Evolutionary conservation across 2,113 vertebrate species (phyloP), one percentile per base, ranked within the genome.

Genomic region (Hoplias malabaricus): DNA sequence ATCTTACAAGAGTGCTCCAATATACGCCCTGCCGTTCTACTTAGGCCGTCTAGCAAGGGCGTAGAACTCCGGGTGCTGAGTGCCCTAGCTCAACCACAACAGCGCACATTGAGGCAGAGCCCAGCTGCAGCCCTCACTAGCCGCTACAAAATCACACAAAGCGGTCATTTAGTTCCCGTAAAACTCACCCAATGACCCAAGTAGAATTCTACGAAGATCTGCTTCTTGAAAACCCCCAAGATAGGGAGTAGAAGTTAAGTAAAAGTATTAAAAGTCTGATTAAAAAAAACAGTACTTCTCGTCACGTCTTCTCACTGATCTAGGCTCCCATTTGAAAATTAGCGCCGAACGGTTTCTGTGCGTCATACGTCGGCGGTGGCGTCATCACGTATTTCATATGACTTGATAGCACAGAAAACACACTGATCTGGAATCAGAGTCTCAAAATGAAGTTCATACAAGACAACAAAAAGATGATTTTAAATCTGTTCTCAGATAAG

Each of bases 321-420:
- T 69, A 21, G 65, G 36, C n/a, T 27, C 59, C 69, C 73, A 38
- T 93, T 93, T 93, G 89, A 93, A 93, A 91, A 86, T 90, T 90
- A 89, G 92, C 92, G 92, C 92, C 89, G 84, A 83, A 88, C 87
- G 86, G 89, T 91, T 91, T 88, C 8, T 7, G 43, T 10, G 74
- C 82, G 79, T 66, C 81, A 33, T 29, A 72, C 80, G 74, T 62
- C 10, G 2, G 5, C 4, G 5, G 23, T 69, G 66, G 80, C 72
- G 83, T 63, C 79, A 80, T 62, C 31, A 89, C 90, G 89, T 80
- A 79, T n/a, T n/a, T n/a, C n/a, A n/a, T n/a, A n/a, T n/a, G n/a
- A n/a, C n/a, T n/a, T n/a, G n/a, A n/a, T n/a, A n/a, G n/a, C n/a
- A n/a, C n/a, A 12, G 5, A 36, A 56, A 19, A 16, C 19, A 19